Evolutionary conservation across 2,113 vertebrate species (phyloP).

Genomic region (Hiodon tergisus): DNA sequence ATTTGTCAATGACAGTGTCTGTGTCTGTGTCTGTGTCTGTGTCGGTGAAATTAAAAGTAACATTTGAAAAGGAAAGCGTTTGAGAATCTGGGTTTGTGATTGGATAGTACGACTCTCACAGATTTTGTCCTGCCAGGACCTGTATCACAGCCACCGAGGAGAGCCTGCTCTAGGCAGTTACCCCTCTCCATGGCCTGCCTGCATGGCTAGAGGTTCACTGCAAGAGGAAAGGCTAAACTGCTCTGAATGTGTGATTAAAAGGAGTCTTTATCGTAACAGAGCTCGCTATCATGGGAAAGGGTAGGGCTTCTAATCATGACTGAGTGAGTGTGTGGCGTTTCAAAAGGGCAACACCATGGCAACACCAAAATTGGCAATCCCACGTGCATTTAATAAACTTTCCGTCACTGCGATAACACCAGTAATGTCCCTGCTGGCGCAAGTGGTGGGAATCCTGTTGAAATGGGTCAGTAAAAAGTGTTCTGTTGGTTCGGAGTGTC

Average conservation of each 20-base stretch:
- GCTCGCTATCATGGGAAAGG: constrained; percentile 2
- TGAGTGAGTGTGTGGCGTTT: background rate
- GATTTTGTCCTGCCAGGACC: too few species aligned
- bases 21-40: too few species aligned
- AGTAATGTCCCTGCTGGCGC: background rate
- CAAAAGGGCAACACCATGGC: background rate
- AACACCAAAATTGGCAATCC: background rate
- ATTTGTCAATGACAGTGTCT: too few species aligned
- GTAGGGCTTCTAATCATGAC: background rate
- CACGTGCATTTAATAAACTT: background rate
- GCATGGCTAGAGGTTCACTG: too few species aligned
- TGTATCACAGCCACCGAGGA: too few species aligned
- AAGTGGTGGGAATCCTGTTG: too few species aligned
- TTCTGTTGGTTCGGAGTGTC: background rate
- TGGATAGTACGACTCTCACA: too few species aligned
- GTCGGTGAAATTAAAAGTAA: too few species aligned
- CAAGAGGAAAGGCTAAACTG: background rate
- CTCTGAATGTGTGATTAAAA: background rate
- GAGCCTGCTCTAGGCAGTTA: background rate
- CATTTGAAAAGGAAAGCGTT: too few species aligned
- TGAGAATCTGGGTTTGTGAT: too few species aligned
- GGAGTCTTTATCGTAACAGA: background rate
- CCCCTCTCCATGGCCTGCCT: background rate
- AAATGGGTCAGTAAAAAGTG: too few species aligned
- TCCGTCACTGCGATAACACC: background rate